Evolutionary conservation across 2,888 invertebrate genomes (phyloP).

Genomic region (Drosophila birchii): DNA sequence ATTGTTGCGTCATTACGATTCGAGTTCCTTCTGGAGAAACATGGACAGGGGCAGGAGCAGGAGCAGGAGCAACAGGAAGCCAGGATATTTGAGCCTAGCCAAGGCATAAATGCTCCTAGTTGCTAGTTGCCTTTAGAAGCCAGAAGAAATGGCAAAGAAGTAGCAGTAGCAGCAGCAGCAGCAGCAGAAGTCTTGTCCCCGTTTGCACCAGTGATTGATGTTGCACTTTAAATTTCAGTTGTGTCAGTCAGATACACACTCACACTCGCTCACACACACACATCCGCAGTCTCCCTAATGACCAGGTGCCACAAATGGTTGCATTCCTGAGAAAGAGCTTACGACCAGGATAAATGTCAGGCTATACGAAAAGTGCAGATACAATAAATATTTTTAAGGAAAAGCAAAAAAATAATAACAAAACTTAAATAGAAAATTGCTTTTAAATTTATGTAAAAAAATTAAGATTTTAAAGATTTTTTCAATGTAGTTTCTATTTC

Average conservation of each 20-base stretch:
- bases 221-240: slow-evolving; percentile 77
- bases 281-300: slow-evolving; percentile 22
- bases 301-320: slow-evolving; percentile 46
- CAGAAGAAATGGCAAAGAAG: slow-evolving; percentile 32
- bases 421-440: no score
- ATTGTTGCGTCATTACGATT: slow-evolving; percentile 80
- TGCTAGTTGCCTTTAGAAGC: slow-evolving; percentile 3
- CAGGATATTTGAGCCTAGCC: slow-evolving; percentile 46
- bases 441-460: no score
- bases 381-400: not conserved
- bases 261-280: slow-evolving; percentile 10
- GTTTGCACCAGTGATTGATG: slow-evolving; percentile 72
- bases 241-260: slow-evolving; percentile 46
- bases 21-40: slow-evolving; percentile 45
- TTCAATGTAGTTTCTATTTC: no score
- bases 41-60: not conserved
- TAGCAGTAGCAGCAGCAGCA: not conserved
- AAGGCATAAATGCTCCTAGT: slow-evolving; percentile 27
- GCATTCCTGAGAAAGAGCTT: slow-evolving; percentile 12
- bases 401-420: no score
- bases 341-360: slow-evolving; percentile 14
- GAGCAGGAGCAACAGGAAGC: slow-evolving; percentile 39
- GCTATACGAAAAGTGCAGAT: slow-evolving; percentile 1
- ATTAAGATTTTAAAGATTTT: no score
- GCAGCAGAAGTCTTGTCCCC: slow-evolving; percentile 61